Evolutionary conservation across 2,797 vertebrate genomes (phyloP).

Genomic region (Monodelphis domestica): DNA sequence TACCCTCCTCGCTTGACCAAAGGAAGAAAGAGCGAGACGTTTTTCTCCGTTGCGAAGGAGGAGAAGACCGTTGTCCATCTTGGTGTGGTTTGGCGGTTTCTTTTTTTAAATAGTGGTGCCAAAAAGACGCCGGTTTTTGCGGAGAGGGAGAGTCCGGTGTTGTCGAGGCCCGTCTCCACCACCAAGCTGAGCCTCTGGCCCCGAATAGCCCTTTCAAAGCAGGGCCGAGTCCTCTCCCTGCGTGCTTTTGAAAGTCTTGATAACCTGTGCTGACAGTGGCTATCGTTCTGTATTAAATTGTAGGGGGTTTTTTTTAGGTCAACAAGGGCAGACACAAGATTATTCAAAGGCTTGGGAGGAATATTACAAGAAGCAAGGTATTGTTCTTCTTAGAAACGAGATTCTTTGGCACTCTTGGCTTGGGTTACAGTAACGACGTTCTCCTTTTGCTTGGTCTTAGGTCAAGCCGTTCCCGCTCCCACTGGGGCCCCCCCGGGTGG

Average conservation of each 20-base stretch:
- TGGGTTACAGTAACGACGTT: slow-evolving; percentile 64
- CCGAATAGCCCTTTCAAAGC: slow-evolving; percentile 8
- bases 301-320: slow-evolving; percentile 83
- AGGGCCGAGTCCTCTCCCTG: slow-evolving; percentile 50
- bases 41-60: not conserved
- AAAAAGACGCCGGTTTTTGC: slow-evolving; percentile 6
- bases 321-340: slow-evolving; percentile 90
- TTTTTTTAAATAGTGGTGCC: not conserved
- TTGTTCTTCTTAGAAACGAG: slow-evolving; percentile 65
- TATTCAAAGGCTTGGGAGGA: slow-evolving; percentile 92
- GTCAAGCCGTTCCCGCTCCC: slow-evolving; percentile 93
- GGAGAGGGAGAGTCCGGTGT: not conserved
- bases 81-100: too few species aligned
- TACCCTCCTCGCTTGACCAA: not conserved
- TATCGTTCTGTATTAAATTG: slow-evolving; percentile 75
- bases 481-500: slow-evolving; percentile 92
- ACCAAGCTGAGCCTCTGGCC: slow-evolving; percentile 45
- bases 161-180: not conserved
- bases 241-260: slow-evolving; percentile 49
- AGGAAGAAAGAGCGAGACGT: not conserved
- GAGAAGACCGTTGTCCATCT: not conserved
- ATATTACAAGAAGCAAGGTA: slow-evolving; percentile 92
- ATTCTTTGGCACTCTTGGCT: slow-evolving; percentile 59
- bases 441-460: slow-evolving; percentile 82
- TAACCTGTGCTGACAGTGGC: slow-evolving; percentile 61